phyloP scores from a whole-genome alignment of 2,888 invertebrate genomes.

The Meandrusa payeni region DNA sequence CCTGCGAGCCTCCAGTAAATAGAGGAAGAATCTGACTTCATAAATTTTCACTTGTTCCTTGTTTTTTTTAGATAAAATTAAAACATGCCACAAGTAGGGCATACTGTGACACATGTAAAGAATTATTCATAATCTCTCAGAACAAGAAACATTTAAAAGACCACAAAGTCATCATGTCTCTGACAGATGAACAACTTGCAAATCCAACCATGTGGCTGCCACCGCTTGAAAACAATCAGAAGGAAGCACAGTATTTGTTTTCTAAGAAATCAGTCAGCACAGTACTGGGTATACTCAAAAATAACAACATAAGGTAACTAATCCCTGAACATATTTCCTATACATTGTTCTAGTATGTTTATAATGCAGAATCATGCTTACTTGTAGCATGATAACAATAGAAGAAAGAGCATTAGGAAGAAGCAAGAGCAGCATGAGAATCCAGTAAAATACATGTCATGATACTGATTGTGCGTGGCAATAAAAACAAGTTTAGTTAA shows the following conservation, averaged over 20 bases:
- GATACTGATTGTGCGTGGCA: too few species aligned
- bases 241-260: constrained; percentile 95
- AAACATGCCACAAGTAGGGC: constrained; percentile 66
- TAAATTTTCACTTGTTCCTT: constrained; percentile 2
- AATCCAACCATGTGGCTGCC: constrained; percentile 85
- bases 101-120: constrained; percentile 84
- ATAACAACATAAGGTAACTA: constrained; percentile 82
- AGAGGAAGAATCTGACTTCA: too few species aligned
- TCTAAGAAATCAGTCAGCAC: constrained; percentile 83
- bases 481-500: too few species aligned
- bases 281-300: constrained; percentile 81
- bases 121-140: constrained; percentile 65
- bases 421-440: too few species aligned
- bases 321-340: too few species aligned
- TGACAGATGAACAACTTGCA: constrained; percentile 80
- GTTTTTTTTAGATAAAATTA: constrained; percentile 59
- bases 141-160: constrained; percentile 79
- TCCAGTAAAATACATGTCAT: too few species aligned
- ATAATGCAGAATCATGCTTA: too few species aligned
- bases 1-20: too few species aligned
- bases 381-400: too few species aligned
- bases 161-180: constrained; percentile 64
- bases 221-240: constrained; percentile 86
- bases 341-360: too few species aligned
- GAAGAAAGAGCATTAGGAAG: too few species aligned